Conservation (phyloP, 2,888 invertebrate species). For the Prosapia bicincta region DNA sequence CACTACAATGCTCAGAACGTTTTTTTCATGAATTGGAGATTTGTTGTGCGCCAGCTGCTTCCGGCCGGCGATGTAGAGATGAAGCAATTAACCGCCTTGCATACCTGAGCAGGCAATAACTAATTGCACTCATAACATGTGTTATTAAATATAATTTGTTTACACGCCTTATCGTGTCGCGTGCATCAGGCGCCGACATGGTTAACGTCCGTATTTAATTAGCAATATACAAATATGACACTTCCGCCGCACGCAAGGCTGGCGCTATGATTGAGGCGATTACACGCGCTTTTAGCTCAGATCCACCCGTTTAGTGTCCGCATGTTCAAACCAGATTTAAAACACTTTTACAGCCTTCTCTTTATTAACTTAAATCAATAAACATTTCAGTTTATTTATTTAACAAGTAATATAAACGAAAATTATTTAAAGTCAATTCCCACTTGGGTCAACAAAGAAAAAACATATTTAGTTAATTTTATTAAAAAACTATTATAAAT, state of each 20-base stretch:
- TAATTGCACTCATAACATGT: neutral
- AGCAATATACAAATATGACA: neutral
- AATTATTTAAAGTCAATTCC: no score
- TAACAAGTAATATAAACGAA: no score
- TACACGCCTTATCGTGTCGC: neutral
- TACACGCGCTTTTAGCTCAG: neutral
- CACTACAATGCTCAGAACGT: neutral
- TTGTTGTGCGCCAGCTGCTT: neutral
- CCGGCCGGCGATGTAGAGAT: neutral
- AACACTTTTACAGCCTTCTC: no score
- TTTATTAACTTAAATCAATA: no score
- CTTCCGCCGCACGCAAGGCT: neutral
- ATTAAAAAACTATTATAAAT: no score
- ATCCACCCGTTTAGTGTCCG: no score
- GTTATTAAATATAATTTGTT: constrained; percentile 2
- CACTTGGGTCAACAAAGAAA: no score
- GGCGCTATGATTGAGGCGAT: neutral
- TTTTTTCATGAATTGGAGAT: neutral
- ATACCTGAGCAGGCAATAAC: neutral
- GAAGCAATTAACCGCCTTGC: neutral
- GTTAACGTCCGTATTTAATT: neutral
- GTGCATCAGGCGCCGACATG: neutral
- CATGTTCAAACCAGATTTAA: no score
- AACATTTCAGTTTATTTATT: no score
- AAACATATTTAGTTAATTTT: no score